Evolutionary conservation across 1,140 invertebrate species (phyloP).

Genomic region (Brachionus manjavacas): DNA sequence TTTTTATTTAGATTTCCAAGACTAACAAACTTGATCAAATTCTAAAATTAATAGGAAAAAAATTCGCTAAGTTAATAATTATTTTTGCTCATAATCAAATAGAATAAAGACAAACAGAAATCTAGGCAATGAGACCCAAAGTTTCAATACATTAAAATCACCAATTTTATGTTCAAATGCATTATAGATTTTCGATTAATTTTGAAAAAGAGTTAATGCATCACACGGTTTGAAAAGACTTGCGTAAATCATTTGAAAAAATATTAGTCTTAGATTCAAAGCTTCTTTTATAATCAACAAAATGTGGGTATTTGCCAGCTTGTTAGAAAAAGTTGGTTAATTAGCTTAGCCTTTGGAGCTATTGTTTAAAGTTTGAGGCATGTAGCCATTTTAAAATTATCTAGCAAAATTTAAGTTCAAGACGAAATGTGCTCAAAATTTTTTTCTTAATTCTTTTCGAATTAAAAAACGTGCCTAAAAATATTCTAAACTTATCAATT

Average conservation of each 20-base stretch:
- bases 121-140: too few relatives aligned
- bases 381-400: neutral
- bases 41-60: neutral
- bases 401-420: too few relatives aligned
- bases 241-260: neutral
- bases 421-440: neutral
- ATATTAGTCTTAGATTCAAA: too few relatives aligned
- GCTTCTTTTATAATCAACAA: too few relatives aligned
- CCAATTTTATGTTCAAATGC: neutral
- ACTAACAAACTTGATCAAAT: neutral
- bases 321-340: neutral
- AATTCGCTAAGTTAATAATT: too few relatives aligned
- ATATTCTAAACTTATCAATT: neutral
- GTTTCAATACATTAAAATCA: neutral
- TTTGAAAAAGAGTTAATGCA: neutral
- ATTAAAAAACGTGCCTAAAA: neutral
- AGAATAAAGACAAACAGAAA: too few relatives aligned
- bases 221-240: neutral
- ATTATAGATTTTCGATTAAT: neutral
- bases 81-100: too few relatives aligned
- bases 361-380: neutral
- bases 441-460: neutral
- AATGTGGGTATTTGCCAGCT: neutral
- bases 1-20: too few relatives aligned
- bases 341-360: neutral